Percentiles rank a stretch among this genome's conserved stretches.
These are phyloP conservation scores for Luscinia luscinia DNA, from an alignment of 2,797 vertebrate genomes.

Conservation along the genomic window DNA sequence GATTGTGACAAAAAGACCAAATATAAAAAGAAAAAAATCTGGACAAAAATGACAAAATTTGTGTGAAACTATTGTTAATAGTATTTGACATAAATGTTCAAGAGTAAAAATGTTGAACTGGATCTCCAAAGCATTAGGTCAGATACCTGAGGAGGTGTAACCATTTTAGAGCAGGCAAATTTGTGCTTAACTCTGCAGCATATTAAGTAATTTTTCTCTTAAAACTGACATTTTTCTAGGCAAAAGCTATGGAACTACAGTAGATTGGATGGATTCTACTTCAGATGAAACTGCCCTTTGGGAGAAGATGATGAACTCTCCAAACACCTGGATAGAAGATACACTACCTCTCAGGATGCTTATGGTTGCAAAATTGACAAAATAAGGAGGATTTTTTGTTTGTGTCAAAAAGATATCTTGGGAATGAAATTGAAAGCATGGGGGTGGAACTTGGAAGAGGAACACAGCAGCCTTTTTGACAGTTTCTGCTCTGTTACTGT, in stretches of 20 bases:
- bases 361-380: constrained; percentile 83
- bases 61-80: background rate
- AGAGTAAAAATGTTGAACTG: background rate
- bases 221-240: constrained; percentile 75
- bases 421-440: background rate
- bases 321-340: constrained; percentile 89
- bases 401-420: background rate
- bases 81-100: background rate
- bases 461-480: background rate
- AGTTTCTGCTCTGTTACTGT: background rate
- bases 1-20: background rate
- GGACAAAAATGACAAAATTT: background rate
- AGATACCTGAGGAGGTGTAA: background rate
- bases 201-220: background rate
- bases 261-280: constrained; percentile 95
- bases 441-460: background rate
- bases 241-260: constrained; percentile 87
- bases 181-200: background rate
- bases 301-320: constrained; percentile 87
- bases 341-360: constrained; percentile 89
- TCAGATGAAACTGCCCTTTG: constrained; percentile 86
- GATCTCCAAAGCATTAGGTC: background rate
- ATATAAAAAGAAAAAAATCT: background rate
- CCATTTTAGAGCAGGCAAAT: background rate
- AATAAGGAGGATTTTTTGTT: constrained; percentile 60